Percentiles rank a stretch among this genome's conserved stretches.
Conservation (phyloP, 2,797 vertebrate species). For the Peromyscus nudipes region DNA sequence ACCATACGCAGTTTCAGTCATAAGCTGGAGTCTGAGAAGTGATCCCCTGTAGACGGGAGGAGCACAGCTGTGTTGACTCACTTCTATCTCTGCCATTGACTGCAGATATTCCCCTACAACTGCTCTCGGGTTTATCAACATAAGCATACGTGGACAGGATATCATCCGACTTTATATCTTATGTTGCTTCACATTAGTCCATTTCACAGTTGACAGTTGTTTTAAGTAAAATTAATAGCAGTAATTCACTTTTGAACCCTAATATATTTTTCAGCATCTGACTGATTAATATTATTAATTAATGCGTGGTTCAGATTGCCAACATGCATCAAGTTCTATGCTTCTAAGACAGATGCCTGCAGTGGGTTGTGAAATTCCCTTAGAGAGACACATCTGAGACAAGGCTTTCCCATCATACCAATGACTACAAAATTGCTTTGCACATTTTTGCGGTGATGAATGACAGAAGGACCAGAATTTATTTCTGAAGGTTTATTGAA, state of each 20-base stretch:
- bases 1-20: background rate
- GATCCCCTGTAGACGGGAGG: fast-evolving
- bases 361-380: background rate
- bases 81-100: background rate
- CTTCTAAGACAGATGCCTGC: background rate
- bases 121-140: background rate
- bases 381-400: background rate
- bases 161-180: background rate
- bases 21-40: background rate
- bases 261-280: constrained; percentile 19
- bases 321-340: background rate
- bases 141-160: background rate
- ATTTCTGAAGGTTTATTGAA: constrained; percentile 4
- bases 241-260: background rate
- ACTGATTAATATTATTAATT: constrained; percentile 58
- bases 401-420: background rate
- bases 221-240: constrained; percentile 10
- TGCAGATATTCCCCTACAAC: background rate
- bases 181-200: background rate
- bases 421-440: background rate
- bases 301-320: background rate
- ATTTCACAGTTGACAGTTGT: background rate
- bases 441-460: constrained; percentile 3
- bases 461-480: background rate
- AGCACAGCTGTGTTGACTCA: too few relatives aligned